Evolutionary conservation across 2,888 invertebrate species (phyloP).

Genomic region (Drosophila peninsularis): DNA sequence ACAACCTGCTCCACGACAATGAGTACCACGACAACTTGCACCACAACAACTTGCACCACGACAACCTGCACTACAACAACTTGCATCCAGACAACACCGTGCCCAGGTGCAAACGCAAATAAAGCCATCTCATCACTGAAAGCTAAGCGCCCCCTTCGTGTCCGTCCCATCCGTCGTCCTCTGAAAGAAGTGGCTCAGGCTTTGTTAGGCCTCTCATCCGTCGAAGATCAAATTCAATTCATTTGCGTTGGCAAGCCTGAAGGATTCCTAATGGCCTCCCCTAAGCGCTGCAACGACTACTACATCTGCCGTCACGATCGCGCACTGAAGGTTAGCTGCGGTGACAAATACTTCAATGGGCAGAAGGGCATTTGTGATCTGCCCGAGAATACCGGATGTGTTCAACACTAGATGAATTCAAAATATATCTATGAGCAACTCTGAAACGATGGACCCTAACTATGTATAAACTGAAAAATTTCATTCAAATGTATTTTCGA

Average conservation of each 20-base stretch:
- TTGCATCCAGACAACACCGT: conserved; percentile 11
- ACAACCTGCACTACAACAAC: conserved; percentile 14
- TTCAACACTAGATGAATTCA: conserved; percentile 42
- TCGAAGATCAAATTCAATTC: conserved; percentile 28
- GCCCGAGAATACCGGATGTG: conserved; percentile 71
- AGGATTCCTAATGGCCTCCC: conserved; percentile 68
- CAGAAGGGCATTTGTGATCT: conserved; percentile 73
- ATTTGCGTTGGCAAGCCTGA: conserved; percentile 65
- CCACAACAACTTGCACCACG: conserved; percentile 18
- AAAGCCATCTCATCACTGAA: background rate
- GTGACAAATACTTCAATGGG: conserved; percentile 70
- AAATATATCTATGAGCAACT: background rate
- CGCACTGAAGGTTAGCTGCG: conserved; percentile 67
- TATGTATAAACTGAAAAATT: background rate
- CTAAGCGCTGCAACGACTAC: conserved; percentile 70
- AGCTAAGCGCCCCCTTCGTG: conserved; percentile 20
- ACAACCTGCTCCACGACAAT: conserved; percentile 14
- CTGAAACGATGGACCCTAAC: background rate
- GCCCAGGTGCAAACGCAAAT: conserved; percentile 9
- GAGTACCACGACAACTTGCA: too few relatives aligned
- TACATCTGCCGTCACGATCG: conserved; percentile 65
- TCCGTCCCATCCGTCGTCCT: conserved; percentile 34
- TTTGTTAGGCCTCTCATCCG: conserved; percentile 3
- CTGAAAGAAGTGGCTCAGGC: conserved; percentile 38
- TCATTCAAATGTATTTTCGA: background rate